Evolutionary conservation across 2,888 invertebrate species (phyloP), one percentile per base, ranked within the genome.

Genomic region (Aleiodes alternator): DNA sequence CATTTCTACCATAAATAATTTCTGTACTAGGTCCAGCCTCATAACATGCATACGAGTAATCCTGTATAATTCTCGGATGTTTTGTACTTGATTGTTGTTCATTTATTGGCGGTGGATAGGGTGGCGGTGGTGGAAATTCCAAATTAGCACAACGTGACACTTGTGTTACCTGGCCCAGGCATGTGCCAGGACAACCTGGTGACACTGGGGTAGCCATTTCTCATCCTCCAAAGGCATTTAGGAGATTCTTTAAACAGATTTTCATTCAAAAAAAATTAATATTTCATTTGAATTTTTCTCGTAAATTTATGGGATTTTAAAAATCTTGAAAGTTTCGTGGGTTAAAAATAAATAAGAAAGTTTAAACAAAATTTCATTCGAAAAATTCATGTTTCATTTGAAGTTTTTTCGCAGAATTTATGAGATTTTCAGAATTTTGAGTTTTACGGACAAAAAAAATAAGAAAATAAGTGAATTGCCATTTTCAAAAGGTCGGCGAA

Each of bases 41-140:
- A 87, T 96, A 95, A 87, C 96, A 96, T 23, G 96, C 96, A 88
- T 96, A 96, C 12, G 95, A 95, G 90, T 96, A 96, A 86, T 95
- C 96, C 81, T 90, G 90, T 66, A 84, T 70, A 48, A 75, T 51
- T 76, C 80, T 81, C 71, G 82, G 82, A 64, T 78, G 83, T 14
- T 70, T 34, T 5, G 38, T 16, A 12, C 16, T 72, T n/a, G 51
- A 38, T 70, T 76, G 53, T 53, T 64, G 7, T 57, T 76, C 81
- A 70, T 84, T 83, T 79, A 87, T 88, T 69, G 91, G 90, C 61
- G 94, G 93, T 79, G 94, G 94, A 87, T 94, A 94, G 77, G 93
- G 93, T 80, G 94, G 94, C 82, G 95, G 94, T 76, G 94, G 95
- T 79, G 94, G 93, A 89, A 95, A 95, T 90, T 94, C 94, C 90